These are phyloP conservation scores for Caenorhabditis inopinata DNA, from an alignment of 1,140 invertebrate species.

Conservation along the genomic window DNA sequence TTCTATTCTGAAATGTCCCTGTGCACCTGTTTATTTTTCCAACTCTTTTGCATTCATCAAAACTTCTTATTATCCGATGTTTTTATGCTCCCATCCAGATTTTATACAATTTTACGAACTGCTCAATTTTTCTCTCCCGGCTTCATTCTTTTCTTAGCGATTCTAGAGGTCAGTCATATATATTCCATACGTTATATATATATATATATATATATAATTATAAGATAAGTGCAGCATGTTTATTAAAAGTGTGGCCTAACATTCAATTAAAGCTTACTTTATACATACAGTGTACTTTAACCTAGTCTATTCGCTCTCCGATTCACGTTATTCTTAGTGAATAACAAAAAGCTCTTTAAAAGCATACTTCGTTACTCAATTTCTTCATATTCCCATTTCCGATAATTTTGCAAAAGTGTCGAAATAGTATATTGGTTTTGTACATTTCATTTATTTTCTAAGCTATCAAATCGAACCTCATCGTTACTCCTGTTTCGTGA, in stretches of 20 bases:
- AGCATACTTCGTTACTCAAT: slow-evolving; percentile 3
- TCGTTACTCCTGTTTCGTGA: slow-evolving; percentile 8
- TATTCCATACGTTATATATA: not conserved
- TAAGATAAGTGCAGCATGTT: too few relatives aligned
- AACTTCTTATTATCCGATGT: not conserved
- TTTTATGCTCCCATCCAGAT: not conserved
- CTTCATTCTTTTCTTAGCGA: slow-evolving; percentile 1
- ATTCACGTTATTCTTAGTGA: not conserved
- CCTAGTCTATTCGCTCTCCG: not conserved
- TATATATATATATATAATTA: too few relatives aligned
- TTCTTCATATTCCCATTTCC: not conserved
- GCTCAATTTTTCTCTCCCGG: not conserved
- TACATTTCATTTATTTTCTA: slow-evolving; percentile 12
- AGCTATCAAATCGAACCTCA: not conserved
- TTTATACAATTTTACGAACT: slow-evolving; percentile 14
- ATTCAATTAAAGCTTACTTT: not conserved
- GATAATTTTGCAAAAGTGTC: not conserved
- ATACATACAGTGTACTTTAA: not conserved
- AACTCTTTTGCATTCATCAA: not conserved
- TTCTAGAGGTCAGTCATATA: slow-evolving; percentile 17
- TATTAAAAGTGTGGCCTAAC: not conserved
- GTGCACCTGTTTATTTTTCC: not conserved
- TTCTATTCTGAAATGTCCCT: not conserved
- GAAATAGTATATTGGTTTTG: not conserved
- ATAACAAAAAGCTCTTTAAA: not conserved